A percentile compares a stretch with the other conserved stretches of the same genome.
These are phyloP conservation scores for Ceyx cyanopectus DNA, from an alignment of 2,113 vertebrate species.

Conservation along the genomic window DNA sequence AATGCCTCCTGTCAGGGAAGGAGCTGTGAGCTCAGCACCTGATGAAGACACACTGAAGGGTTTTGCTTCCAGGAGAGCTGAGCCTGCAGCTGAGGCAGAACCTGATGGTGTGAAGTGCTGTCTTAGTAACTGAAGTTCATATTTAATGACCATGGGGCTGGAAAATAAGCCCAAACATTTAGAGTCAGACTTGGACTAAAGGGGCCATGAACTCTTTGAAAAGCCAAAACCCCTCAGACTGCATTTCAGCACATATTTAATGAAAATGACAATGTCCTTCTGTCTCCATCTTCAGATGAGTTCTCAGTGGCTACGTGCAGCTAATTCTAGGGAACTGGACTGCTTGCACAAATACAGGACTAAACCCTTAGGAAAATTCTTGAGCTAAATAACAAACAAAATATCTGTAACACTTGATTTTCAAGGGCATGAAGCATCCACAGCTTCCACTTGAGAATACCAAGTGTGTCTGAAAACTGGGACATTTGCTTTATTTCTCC, in stretches of 20 bases:
- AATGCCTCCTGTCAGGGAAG: neutral
- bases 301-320: neutral
- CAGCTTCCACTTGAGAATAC: neutral
- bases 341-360: neutral
- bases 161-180: neutral
- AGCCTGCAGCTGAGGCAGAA: neutral
- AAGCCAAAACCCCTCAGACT: neutral
- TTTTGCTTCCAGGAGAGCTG: neutral
- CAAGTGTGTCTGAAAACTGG: neutral
- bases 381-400: slow-evolving; percentile 44
- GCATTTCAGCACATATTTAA: neutral
- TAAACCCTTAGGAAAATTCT: slow-evolving; percentile 3
- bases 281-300: neutral
- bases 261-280: neutral
- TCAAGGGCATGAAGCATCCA: slow-evolving; percentile 8
- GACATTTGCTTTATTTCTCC: neutral
- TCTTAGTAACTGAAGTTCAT: neutral
- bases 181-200: neutral
- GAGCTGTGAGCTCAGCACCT: neutral
- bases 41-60: neutral
- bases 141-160: neutral
- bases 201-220: neutral
- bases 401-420: neutral
- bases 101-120: neutral
- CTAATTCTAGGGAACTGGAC: neutral